These are phyloP conservation scores for Volucella bombylans DNA, from an alignment of 2,888 invertebrate species.

Conservation along the genomic window DNA sequence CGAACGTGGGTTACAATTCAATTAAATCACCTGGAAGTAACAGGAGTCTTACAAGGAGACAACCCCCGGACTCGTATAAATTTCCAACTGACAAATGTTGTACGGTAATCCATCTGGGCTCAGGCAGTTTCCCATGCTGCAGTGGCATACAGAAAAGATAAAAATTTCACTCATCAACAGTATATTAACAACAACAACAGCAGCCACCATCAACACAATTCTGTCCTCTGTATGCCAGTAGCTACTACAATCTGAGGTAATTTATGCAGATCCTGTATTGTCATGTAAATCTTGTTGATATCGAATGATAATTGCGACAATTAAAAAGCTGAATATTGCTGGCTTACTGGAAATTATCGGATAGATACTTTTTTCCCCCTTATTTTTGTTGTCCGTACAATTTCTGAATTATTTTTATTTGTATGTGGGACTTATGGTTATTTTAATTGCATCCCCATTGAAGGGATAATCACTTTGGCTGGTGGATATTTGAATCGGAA, in stretches of 20 bases:
- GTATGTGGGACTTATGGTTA: slow-evolving; percentile 37
- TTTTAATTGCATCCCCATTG: slow-evolving; percentile 70
- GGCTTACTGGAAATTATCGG: slow-evolving; percentile 70
- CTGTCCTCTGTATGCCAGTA: neutral
- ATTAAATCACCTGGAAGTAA: slow-evolving; percentile 74
- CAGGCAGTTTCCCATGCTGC: slow-evolving; percentile 54
- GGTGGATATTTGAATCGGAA: slow-evolving; percentile 17
- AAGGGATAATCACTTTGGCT: slow-evolving; percentile 67
- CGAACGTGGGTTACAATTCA: slow-evolving; percentile 64
- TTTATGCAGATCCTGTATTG: slow-evolving; percentile 74
- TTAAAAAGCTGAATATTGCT: slow-evolving; percentile 73
- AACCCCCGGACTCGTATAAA: slow-evolving; percentile 9
- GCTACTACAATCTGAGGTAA: slow-evolving; percentile 39
- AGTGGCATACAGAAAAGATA: neutral
- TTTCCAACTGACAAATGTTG: slow-evolving; percentile 36
- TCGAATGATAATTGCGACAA: slow-evolving; percentile 72
- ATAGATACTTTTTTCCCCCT: slow-evolving; percentile 8
- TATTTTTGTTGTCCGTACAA: neutral
- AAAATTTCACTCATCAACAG: neutral
- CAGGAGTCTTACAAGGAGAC: slow-evolving; percentile 28
- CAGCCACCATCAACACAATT: slow-evolving; percentile 10
- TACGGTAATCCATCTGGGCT: slow-evolving; percentile 46
- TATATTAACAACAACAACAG: too few species aligned
- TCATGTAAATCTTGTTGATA: slow-evolving; percentile 76
- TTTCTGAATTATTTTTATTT: neutral